Evolutionary conservation across 2,888 invertebrate species (phyloP).

Genomic region (Scrobipalpa costella): DNA sequence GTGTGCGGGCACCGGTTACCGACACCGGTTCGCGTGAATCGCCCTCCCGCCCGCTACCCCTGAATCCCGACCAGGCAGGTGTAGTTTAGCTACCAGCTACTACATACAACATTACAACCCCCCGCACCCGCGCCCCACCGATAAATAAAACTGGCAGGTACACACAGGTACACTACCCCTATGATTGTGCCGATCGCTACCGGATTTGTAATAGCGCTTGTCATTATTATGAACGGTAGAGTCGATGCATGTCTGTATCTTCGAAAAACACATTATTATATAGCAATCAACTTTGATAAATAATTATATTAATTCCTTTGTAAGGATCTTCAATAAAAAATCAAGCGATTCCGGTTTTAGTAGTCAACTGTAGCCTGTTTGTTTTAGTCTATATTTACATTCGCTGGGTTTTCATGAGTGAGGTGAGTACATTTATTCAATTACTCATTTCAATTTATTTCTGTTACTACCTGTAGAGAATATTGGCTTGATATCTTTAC

Average conservation of each 20-base stretch:
- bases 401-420: too few species aligned
- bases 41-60: constrained; percentile 27
- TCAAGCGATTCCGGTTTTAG: too few species aligned
- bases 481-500: too few species aligned
- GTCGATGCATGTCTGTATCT: background rate
- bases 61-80: constrained; percentile 36
- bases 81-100: constrained; percentile 12
- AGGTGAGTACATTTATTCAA: too few species aligned
- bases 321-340: too few species aligned
- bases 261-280: background rate
- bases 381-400: too few species aligned
- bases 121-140: constrained; percentile 13
- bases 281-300: background rate
- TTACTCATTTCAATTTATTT: too few species aligned
- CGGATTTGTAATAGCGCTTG: constrained; percentile 13
- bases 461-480: too few species aligned
- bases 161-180: constrained; percentile 20
- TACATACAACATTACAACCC: background rate
- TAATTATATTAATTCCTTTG: background rate
- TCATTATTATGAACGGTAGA: background rate
- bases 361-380: too few species aligned
- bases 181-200: constrained; percentile 10
- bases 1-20: constrained; percentile 25
- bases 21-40: constrained; percentile 32
- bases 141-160: constrained; percentile 16